A percentile compares a stretch with the other conserved stretches of the same genome.
phyloP scores from a whole-genome alignment of 1,140 invertebrate genomes.

The Mactra quadrangularis region DNA sequence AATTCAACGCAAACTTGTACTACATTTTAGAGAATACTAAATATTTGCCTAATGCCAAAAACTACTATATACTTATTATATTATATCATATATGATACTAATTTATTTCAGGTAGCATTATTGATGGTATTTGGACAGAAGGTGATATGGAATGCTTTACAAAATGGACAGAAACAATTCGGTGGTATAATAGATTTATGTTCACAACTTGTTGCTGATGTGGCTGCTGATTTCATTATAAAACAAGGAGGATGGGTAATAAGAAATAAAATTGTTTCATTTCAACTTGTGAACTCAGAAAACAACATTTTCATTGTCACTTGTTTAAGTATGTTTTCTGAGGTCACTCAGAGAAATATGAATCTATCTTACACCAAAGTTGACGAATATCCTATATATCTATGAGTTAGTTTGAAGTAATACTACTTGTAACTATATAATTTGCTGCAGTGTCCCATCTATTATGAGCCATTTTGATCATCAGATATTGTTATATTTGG shows the following conservation, averaged over 20 bases:
- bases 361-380: too few species aligned
- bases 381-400: too few species aligned
- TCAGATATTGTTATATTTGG: too few species aligned
- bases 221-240: conserved; percentile 74
- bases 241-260: conserved; percentile 77
- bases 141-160: conserved; percentile 65
- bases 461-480: too few species aligned
- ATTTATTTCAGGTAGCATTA: conserved; percentile 68
- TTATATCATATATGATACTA: too few species aligned
- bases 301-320: too few species aligned
- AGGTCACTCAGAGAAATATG: background rate
- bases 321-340: background rate
- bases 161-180: conserved; percentile 64
- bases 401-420: background rate
- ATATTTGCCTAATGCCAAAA: too few species aligned
- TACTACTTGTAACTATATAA: background rate
- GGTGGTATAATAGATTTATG: conserved; percentile 71
- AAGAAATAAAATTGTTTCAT: background rate
- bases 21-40: too few species aligned
- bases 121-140: conserved; percentile 74
- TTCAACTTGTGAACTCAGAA: too few species aligned
- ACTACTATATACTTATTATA: too few species aligned
- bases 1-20: too few species aligned
- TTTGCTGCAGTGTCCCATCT: too few species aligned
- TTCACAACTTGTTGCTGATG: conserved; percentile 67